Evolutionary conservation across 2,888 invertebrate genomes (phyloP).

Genomic region (Melanophora roralis): DNA sequence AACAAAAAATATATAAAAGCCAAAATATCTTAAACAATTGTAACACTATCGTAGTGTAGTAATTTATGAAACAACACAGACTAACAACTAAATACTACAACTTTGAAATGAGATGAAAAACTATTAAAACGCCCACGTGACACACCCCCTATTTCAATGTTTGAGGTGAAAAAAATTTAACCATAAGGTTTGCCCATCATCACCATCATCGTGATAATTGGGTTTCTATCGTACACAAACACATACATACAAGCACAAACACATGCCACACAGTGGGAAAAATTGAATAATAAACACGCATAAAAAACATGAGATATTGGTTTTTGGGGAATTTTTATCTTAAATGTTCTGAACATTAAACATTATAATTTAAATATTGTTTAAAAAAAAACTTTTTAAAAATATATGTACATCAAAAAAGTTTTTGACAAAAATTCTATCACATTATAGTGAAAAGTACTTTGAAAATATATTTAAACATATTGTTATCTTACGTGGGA

Average conservation of each 20-base stretch:
- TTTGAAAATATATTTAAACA: no score
- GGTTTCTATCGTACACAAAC: background rate
- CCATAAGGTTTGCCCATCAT: background rate
- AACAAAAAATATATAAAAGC: background rate
- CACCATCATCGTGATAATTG: background rate
- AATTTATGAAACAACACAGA: slow-evolving; percentile 2
- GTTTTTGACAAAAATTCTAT: no score
- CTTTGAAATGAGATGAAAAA: slow-evolving; percentile 1
- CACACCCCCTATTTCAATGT: slow-evolving; percentile 7
- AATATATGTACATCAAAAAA: no score
- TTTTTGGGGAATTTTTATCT: no score
- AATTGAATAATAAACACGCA: background rate
- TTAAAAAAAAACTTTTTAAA: no score
- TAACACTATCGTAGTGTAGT: slow-evolving; percentile 21
- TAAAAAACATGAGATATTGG: no score
- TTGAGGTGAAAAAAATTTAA: background rate
- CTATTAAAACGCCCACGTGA: slow-evolving; percentile 48
- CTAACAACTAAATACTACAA: slow-evolving; percentile 19
- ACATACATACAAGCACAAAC: no score
- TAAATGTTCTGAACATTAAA: no score
- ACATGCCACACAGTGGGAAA: background rate
- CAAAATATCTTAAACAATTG: slow-evolving; percentile 16
- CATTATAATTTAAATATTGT: no score
- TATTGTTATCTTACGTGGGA: no score
- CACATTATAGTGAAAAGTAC: no score